phyloP scores from a whole-genome alignment of 1,140 invertebrate species.

The Apis florea region DNA sequence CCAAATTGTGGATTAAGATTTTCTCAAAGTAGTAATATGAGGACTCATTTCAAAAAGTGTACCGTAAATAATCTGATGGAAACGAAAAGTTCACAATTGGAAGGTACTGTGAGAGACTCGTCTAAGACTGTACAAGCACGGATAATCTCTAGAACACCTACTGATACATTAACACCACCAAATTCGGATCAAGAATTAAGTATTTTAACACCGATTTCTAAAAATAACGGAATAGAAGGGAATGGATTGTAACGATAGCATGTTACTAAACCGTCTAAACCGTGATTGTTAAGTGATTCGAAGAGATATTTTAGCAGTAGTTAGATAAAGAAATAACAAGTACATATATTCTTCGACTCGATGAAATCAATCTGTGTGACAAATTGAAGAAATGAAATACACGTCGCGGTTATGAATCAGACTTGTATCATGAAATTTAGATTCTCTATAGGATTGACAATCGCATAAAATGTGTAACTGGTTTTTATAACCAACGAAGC shows the following conservation, averaged over 20 bases:
- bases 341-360: neutral
- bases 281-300: neutral
- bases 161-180: slow-evolving; percentile 65
- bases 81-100: neutral
- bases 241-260: slow-evolving; percentile 10
- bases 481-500: neutral
- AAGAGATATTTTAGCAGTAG: too few relatives aligned
- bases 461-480: neutral
- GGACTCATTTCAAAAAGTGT: slow-evolving; percentile 89
- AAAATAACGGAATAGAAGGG: slow-evolving; percentile 17
- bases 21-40: slow-evolving; percentile 90
- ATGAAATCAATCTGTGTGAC: neutral
- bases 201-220: slow-evolving; percentile 60
- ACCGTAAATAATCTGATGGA: slow-evolving; percentile 61
- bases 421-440: slow-evolving; percentile 6
- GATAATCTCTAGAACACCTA: neutral
- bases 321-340: neutral
- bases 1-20: slow-evolving; percentile 87
- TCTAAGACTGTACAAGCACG: slow-evolving; percentile 17
- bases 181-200: slow-evolving; percentile 73
- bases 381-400: too few relatives aligned
- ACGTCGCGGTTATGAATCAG: neutral
- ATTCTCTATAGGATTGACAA: neutral
- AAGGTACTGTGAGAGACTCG: neutral
- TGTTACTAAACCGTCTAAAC: too few relatives aligned